Conservation (phyloP, 1,140 invertebrate species). For the Drosophila guanche region DNA sequence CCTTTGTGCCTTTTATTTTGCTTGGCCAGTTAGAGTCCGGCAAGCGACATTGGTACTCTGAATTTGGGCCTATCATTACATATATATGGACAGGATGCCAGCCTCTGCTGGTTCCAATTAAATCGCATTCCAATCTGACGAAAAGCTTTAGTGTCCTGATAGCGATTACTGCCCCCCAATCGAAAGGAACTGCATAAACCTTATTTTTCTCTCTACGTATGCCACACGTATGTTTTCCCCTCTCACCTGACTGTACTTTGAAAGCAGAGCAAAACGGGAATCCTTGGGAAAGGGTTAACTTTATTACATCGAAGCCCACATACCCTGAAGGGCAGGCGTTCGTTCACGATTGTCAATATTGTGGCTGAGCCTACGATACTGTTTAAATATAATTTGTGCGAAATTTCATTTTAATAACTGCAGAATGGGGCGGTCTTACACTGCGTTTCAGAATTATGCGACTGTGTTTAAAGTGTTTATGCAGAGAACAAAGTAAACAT, state of each 20-base stretch:
- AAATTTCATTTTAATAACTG: too few species aligned
- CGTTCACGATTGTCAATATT: too few species aligned
- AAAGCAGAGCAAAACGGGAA: slow-evolving; percentile 16
- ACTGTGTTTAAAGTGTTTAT: too few species aligned
- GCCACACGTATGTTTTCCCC: slow-evolving; percentile 1
- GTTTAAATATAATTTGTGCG: too few species aligned
- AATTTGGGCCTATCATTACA: not conserved
- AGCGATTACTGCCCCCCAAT: slow-evolving; percentile 12
- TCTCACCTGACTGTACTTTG: slow-evolving; percentile 4
- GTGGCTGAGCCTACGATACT: too few species aligned
- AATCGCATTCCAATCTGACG: slow-evolving; percentile 8
- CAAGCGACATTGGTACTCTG: not conserved
- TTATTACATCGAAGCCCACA: too few species aligned
- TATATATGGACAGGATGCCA: not conserved
- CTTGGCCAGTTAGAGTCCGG: slow-evolving; percentile 13
- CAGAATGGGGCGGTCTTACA: too few species aligned
- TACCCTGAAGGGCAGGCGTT: too few species aligned
- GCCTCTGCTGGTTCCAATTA: slow-evolving; percentile 22
- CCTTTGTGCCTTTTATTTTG: slow-evolving; percentile 5
- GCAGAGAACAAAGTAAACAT: too few species aligned
- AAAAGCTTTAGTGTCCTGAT: not conserved
- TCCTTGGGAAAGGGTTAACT: too few species aligned
- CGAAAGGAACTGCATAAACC: slow-evolving; percentile 11
- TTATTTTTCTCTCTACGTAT: slow-evolving; percentile 5
- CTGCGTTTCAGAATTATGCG: too few species aligned